A percentile compares a stretch with the other conserved stretches of the same genome.
Conservation (phyloP, 2,113 vertebrate species). For the Nannobrachium achirus region DNA sequence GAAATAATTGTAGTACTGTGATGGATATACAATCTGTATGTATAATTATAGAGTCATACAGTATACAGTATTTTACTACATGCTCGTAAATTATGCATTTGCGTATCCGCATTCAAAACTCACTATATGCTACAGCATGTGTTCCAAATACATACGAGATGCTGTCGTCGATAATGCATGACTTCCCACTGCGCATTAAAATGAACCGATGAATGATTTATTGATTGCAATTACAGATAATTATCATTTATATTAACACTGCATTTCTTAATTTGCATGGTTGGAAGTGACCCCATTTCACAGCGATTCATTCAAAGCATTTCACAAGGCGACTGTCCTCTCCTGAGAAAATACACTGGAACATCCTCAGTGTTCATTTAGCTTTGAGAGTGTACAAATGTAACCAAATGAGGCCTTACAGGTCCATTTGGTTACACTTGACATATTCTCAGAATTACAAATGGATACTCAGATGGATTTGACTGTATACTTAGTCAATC, state of each 20-base stretch:
- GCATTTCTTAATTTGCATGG: constrained; percentile 24
- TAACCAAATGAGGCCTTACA: too few species aligned
- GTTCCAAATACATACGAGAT: constrained; percentile 35
- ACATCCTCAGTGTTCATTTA: too few species aligned
- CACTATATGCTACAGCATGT: constrained; percentile 19
- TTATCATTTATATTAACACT: constrained; percentile 30
- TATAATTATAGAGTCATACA: constrained; percentile 35
- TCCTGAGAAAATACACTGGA: too few species aligned
- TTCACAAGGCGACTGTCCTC: too few species aligned
- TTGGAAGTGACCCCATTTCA: constrained; percentile 27
- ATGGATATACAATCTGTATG: constrained; percentile 6
- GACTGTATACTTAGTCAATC: too few species aligned
- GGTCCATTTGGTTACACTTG: too few species aligned
- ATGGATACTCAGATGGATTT: too few species aligned
- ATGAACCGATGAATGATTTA: constrained; percentile 59
- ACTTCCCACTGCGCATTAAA: constrained; percentile 41
- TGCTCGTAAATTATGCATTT: constrained; percentile 35
- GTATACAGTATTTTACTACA: constrained; percentile 20
- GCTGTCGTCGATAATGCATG: constrained; percentile 48
- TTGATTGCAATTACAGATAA: constrained; percentile 41
- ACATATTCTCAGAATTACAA: too few species aligned
- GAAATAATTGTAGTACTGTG: background rate
- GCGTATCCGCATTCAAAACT: background rate
- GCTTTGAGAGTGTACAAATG: too few species aligned
- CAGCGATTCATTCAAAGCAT: constrained; percentile 18